These are phyloP conservation scores for Leontopithecus rosalia DNA, from an alignment of 2,797 vertebrate species.

Conservation along the genomic window DNA sequence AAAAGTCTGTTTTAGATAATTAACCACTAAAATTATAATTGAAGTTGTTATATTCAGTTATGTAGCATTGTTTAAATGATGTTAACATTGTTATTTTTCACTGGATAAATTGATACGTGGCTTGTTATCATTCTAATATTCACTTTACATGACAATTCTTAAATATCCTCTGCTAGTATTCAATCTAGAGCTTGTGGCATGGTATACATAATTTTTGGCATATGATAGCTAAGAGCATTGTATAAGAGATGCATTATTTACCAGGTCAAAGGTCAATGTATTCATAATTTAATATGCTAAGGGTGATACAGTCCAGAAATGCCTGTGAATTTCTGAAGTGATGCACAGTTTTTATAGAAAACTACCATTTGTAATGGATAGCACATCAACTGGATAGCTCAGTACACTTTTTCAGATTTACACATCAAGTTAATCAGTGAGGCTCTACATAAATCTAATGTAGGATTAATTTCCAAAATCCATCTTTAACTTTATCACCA, in stretches of 20 bases:
- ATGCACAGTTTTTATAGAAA: conserved; percentile 73
- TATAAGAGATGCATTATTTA: conserved; percentile 79
- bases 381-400: conserved; percentile 49
- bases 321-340: conserved; percentile 78
- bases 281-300: conserved; percentile 80
- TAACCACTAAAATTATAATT: background rate
- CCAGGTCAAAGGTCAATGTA: conserved; percentile 71
- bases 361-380: conserved; percentile 71
- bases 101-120: background rate
- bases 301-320: conserved; percentile 74
- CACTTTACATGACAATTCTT: background rate
- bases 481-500: conserved; percentile 52
- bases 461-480: conserved; percentile 64
- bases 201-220: conserved; percentile 57
- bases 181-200: conserved; percentile 39
- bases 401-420: conserved; percentile 64
- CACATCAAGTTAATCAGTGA: conserved; percentile 39
- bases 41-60: background rate
- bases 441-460: conserved; percentile 60
- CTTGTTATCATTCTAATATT: conserved; percentile 21
- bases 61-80: background rate
- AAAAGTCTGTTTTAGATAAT: conserved; percentile 4
- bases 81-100: conserved; percentile 41
- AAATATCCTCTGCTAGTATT: conserved; percentile 21
- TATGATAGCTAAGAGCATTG: conserved; percentile 61